Conservation (phyloP, 2,888 invertebrate genomes). For the Calameuta pallipes region DNA sequence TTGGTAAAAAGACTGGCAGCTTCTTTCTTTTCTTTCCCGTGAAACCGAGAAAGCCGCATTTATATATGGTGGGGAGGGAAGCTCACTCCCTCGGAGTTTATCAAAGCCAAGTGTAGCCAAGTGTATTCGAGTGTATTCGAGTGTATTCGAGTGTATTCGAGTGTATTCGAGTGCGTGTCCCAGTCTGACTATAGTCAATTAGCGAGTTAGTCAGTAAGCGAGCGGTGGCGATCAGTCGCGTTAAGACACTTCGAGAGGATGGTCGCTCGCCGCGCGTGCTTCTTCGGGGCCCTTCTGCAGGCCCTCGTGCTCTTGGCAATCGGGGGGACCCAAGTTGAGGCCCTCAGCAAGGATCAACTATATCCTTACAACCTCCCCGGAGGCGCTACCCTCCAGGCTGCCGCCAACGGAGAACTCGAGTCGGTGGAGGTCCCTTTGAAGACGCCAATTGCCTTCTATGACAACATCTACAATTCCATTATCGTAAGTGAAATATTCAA, state of each 20-base stretch:
- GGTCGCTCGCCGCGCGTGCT: conserved; percentile 41
- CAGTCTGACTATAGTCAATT: conserved; percentile 41
- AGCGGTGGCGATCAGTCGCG: conserved; percentile 48
- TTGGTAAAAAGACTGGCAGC: background rate
- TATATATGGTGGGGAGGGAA: conserved; percentile 19
- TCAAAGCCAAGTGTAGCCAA: conserved; percentile 23
- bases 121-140: conserved; percentile 13
- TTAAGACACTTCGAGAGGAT: conserved; percentile 54
- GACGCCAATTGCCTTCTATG: conserved; percentile 84
- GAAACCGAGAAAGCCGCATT: background rate
- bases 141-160: conserved; percentile 13
- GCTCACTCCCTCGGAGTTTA: conserved; percentile 36
- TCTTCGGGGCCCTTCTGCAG: conserved; percentile 15
- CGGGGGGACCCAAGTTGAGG: conserved; percentile 34
- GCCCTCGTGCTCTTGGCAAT: conserved; percentile 33
- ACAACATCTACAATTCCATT: conserved; percentile 78
- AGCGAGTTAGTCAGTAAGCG: conserved; percentile 28
- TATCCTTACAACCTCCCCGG: conserved; percentile 50
- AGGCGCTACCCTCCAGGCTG: conserved; percentile 40
- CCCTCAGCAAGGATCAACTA: conserved; percentile 49
- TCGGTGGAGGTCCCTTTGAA: conserved; percentile 73
- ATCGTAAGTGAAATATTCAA: conserved; percentile 77
- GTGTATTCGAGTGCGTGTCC: conserved; percentile 16
- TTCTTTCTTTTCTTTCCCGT: background rate
- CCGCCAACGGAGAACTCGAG: conserved; percentile 45